These are phyloP conservation scores for Cistogaster globosa DNA, from an alignment of 2,888 invertebrate species.

Conservation along the genomic window DNA sequence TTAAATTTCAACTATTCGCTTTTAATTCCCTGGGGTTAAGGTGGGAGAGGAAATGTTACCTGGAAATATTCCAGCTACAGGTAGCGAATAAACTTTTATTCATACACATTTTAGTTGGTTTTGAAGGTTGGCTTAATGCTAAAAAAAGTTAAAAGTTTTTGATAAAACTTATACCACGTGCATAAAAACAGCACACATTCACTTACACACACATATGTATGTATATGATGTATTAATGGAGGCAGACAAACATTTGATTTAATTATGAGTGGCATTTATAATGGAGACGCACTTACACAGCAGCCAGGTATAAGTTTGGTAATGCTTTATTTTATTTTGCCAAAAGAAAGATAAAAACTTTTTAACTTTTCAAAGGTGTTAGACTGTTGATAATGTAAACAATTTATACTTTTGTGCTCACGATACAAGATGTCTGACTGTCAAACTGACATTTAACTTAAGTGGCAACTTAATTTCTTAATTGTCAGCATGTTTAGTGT, in stretches of 20 bases:
- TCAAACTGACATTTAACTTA: slow-evolving; percentile 81
- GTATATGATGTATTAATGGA: slow-evolving; percentile 22
- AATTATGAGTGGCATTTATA: slow-evolving; percentile 50
- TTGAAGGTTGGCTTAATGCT: slow-evolving; percentile 28
- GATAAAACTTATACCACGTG: slow-evolving; percentile 53
- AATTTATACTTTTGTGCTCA: slow-evolving; percentile 61
- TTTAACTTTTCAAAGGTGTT: slow-evolving; percentile 77
- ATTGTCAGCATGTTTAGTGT: slow-evolving; percentile 78
- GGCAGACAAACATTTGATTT: slow-evolving; percentile 49
- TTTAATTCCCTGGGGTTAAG: neutral
- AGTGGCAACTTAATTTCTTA: slow-evolving; percentile 83
- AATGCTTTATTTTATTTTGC: slow-evolving; percentile 29
- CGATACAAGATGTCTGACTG: slow-evolving; percentile 77
- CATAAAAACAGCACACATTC: neutral
- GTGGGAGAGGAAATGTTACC: slow-evolving; percentile 26
- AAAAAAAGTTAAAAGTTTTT: slow-evolving; percentile 50
- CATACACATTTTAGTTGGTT: slow-evolving; percentile 11
- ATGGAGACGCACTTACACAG: slow-evolving; percentile 74
- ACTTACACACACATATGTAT: neutral
- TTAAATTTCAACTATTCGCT: slow-evolving; percentile 14
- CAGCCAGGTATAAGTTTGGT: slow-evolving; percentile 12
- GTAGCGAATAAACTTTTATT: slow-evolving; percentile 49
- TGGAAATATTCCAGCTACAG: slow-evolving; percentile 55
- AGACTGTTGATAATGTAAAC: slow-evolving; percentile 82
- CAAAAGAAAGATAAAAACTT: slow-evolving; percentile 37